Evolutionary conservation across 2,113 vertebrate species (phyloP).

Genomic region (Siphamia tubifer): DNA sequence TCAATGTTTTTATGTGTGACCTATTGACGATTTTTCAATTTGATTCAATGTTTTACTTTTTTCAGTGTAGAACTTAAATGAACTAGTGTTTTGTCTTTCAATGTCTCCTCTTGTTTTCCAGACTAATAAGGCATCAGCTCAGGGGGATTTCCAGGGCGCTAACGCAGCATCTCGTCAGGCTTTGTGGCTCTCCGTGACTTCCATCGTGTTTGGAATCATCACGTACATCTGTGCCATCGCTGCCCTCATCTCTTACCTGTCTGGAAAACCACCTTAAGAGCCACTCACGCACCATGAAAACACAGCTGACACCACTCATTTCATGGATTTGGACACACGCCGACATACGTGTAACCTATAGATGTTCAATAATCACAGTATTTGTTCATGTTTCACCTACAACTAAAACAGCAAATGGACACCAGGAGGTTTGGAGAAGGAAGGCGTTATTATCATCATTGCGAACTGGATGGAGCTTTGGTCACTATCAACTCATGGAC

Average conservation of each 20-base stretch:
- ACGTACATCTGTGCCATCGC: constrained; percentile 85
- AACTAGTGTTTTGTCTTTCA: too few relatives aligned
- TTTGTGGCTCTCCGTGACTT: constrained; percentile 87
- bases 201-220: constrained; percentile 87
- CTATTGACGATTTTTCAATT: too few relatives aligned
- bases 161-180: constrained; percentile 84
- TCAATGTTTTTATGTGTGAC: too few relatives aligned
- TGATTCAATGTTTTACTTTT: too few relatives aligned
- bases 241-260: constrained; percentile 86
- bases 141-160: constrained; percentile 86
- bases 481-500: neutral
- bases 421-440: neutral
- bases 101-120: constrained; percentile 66
- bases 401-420: neutral
- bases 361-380: constrained; percentile 26
- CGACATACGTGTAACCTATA: constrained; percentile 23
- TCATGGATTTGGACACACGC: constrained; percentile 9
- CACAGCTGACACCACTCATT: neutral
- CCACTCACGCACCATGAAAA: neutral
- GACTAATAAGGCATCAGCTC: constrained; percentile 89
- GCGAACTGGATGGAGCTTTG: constrained; percentile 3
- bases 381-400: constrained; percentile 10
- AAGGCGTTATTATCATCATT: neutral
- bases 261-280: constrained; percentile 82
- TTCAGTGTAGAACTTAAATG: too few relatives aligned